These are phyloP conservation scores for Chaenocephalus aceratus DNA, from an alignment of 2,113 vertebrate species.

Conservation along the genomic window DNA sequence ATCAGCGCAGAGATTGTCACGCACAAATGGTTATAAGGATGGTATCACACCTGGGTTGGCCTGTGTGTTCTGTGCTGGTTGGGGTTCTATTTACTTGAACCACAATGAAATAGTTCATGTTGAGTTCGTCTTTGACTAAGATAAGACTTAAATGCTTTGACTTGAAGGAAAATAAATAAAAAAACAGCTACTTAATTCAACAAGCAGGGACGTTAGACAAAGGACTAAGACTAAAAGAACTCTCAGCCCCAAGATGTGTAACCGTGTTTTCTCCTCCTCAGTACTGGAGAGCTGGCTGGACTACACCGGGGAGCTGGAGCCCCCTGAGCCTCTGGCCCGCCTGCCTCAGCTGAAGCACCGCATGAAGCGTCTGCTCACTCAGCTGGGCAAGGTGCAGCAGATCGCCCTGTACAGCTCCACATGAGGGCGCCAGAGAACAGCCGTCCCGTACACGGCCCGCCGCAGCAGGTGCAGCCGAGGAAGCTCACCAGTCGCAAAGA, in stretches of 20 bases:
- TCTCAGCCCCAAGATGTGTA: not conserved
- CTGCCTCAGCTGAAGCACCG: constrained; percentile 96
- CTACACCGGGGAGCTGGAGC: constrained; percentile 96
- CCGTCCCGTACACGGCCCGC: constrained; percentile 13
- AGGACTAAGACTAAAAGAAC: too few species aligned
- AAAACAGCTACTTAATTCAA: too few species aligned
- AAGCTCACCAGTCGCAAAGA: constrained; percentile 8
- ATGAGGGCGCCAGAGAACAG: constrained; percentile 79
- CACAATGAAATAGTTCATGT: too few species aligned
- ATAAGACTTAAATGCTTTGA: too few species aligned
- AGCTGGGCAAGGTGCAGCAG: constrained; percentile 95
- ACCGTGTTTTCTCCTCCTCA: constrained; percentile 55
- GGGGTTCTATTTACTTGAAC: too few species aligned
- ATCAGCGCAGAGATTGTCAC: not conserved
- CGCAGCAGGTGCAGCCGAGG: constrained; percentile 6
- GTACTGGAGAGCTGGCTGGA: constrained; percentile 98
- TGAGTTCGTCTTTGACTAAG: too few species aligned
- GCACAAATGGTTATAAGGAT: not conserved
- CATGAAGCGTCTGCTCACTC: constrained; percentile 93
- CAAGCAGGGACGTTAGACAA: too few species aligned
- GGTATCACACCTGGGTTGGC: not conserved
- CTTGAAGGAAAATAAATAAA: too few species aligned
- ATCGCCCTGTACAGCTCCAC: constrained; percentile 89
- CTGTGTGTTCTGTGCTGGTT: not conserved
- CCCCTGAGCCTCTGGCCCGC: constrained; percentile 93